Percentiles rank a stretch among this genome's conserved stretches.
phyloP scores from a whole-genome alignment of 2,113 vertebrate species.

The Hypocryptadius cinnamomeus region DNA sequence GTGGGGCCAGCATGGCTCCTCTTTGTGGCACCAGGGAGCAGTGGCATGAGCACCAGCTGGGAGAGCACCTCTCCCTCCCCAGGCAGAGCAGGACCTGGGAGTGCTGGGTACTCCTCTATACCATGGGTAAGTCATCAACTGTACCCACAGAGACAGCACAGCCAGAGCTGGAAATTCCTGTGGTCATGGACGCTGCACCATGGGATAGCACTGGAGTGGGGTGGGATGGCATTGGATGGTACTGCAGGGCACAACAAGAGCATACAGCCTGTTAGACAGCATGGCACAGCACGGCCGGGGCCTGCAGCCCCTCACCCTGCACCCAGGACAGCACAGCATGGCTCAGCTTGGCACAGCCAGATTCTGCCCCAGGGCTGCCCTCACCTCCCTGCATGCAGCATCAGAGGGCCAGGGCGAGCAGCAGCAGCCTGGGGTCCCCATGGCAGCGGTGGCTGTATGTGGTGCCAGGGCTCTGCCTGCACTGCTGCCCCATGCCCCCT shows the following conservation, averaged over 20 bases:
- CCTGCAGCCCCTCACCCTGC: background rate
- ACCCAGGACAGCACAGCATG: accelerated
- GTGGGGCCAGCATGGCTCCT: background rate
- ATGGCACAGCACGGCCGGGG: too few species aligned
- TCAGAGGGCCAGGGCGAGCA: background rate
- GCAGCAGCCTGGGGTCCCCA: background rate
- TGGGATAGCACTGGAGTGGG: background rate
- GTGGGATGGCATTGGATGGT: background rate
- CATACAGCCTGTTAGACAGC: background rate
- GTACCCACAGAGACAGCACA: background rate
- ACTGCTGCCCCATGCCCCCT: accelerated
- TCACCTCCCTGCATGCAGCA: background rate
- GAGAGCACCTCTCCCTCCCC: background rate
- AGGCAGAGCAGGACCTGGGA: background rate
- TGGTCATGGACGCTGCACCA: accelerated
- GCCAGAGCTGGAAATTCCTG: background rate
- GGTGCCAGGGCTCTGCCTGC: background rate
- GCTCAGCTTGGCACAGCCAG: accelerated
- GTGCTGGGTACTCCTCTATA: background rate
- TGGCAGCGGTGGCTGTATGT: accelerated
- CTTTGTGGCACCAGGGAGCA: accelerated
- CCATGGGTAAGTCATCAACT: background rate
- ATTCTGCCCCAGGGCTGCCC: background rate
- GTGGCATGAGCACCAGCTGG: accelerated
- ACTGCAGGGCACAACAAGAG: background rate